phyloP scores from a whole-genome alignment of 2,888 invertebrate genomes.

The Agriopis aurantiaria region DNA sequence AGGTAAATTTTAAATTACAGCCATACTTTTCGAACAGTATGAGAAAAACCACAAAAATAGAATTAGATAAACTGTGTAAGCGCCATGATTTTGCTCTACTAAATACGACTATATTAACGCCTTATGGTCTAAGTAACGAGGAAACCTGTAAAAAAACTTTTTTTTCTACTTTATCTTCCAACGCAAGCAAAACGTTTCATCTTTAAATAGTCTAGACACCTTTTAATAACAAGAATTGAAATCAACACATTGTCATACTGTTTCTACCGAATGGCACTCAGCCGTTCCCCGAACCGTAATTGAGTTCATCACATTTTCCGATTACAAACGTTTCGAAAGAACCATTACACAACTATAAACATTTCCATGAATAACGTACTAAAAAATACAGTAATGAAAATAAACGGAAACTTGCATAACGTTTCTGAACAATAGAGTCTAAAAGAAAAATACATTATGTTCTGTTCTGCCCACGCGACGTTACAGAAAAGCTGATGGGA shows the following conservation, averaged over 20 bases:
- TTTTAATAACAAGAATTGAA: too few relatives aligned
- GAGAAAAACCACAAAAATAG: too few relatives aligned
- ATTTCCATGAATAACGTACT: constrained; percentile 28
- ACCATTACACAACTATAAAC: constrained; percentile 31
- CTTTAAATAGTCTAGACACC: too few relatives aligned
- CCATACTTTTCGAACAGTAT: too few relatives aligned
- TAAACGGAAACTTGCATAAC: constrained; percentile 34
- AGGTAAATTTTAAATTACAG: too few relatives aligned
- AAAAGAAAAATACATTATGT: constrained; percentile 1
- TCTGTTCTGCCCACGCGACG: constrained; percentile 2
- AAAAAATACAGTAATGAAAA: constrained; percentile 26
- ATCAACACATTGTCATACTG: constrained; percentile 3
- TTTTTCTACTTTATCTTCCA: too few relatives aligned
- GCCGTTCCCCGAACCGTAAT: constrained; percentile 27
- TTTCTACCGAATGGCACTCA: constrained; percentile 18
- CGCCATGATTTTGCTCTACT: too few relatives aligned
- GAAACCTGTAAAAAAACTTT: too few relatives aligned
- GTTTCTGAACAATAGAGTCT: constrained; percentile 23
- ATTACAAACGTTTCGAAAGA: constrained; percentile 30
- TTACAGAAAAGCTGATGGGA: not conserved
- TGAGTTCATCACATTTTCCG: constrained; percentile 37
- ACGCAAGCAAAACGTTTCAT: too few relatives aligned
- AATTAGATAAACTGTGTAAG: too few relatives aligned
- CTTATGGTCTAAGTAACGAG: too few relatives aligned
- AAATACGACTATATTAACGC: too few relatives aligned